Base-by-base conservation (phyloP, 2,888 invertebrate species). In the Muschampia plurimacula region DNA sequence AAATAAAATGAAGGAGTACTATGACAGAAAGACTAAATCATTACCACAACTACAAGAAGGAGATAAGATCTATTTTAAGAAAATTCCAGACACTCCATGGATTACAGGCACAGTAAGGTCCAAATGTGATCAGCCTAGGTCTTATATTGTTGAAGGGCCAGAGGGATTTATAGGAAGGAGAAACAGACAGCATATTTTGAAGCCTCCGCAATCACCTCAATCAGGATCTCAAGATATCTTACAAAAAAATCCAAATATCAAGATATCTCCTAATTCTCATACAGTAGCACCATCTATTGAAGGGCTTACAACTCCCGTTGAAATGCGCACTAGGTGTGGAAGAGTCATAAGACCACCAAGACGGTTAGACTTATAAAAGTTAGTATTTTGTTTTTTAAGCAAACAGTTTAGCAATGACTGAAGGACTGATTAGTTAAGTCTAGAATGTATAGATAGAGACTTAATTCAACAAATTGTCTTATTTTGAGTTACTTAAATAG, bases 51-150 rank as follows among this genome's bases (percentile, higher is more conserved):
- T 22, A 22, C 55, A 55, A 55, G 55, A 55, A 55, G 55, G 55
- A 55, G 55, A 55, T 55, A 55, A 22, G 6, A 9, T 55, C 15
- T 55, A 55, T 55, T 55, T 15, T 15, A 55, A 55, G 15, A 55
- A 55, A 55, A 55, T 15, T 4, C 55, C 55, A 15, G 22, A 55
- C 4, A 55, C 15, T 15, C 55, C 55, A 15, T 55, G 55, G 55
- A 55, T 15, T 55, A 15, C 55, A 15, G 55, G 55, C 22, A 55
- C 15, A 4, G 15, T 55, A 15, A 55, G 6, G 15, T n/a, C 55
- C 15, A 55, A 55, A 55, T 55, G 55, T 55, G 55, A 55, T 55
- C 55, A 55, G 55, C 55, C 55, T 55, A 55, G 55, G 15, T 55
- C 55, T n/a, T 52, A 52, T 9, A 6, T n/a, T 52, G 22, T 22